phyloP scores from a whole-genome alignment of 2,797 vertebrate genomes.

The Paedocypris micromegethes region DNA sequence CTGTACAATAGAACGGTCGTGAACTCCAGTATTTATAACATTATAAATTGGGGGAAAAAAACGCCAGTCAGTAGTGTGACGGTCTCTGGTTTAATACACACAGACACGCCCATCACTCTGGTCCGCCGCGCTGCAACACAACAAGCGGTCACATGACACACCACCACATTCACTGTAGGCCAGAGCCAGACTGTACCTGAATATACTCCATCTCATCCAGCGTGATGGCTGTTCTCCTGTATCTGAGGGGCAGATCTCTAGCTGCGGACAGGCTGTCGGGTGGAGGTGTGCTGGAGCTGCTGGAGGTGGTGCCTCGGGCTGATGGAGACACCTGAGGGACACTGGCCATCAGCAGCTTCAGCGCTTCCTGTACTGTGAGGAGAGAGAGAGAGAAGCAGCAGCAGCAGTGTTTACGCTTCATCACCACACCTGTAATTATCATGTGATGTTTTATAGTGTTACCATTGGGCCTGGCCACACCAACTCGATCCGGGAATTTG shows the following conservation, averaged over 20 bases:
- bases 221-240: constrained; percentile 63
- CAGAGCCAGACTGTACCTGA: constrained; percentile 54
- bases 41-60: constrained; percentile 12
- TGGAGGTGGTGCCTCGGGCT: constrained; percentile 23
- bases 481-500: constrained; percentile 67
- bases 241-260: constrained; percentile 64
- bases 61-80: constrained; percentile 45
- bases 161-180: too few species aligned
- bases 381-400: constrained; percentile 26
- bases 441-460: constrained; percentile 35
- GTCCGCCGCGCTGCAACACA: constrained; percentile 67
- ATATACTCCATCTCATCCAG: constrained; percentile 71
- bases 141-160: too few species aligned
- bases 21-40: constrained; percentile 5
- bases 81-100: constrained; percentile 46
- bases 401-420: neutral
- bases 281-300: constrained; percentile 41
- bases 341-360: constrained; percentile 54
- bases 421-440: neutral
- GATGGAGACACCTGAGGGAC: constrained; percentile 44
- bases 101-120: constrained; percentile 58
- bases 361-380: constrained; percentile 56
- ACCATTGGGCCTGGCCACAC: constrained; percentile 61
- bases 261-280: constrained; percentile 61
- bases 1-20: constrained; percentile 62